Evolutionary conservation across 2,797 vertebrate species (phyloP), one percentile per base, ranked within the genome.

Genomic region (Myoxocephalus aenaeus): DNA sequence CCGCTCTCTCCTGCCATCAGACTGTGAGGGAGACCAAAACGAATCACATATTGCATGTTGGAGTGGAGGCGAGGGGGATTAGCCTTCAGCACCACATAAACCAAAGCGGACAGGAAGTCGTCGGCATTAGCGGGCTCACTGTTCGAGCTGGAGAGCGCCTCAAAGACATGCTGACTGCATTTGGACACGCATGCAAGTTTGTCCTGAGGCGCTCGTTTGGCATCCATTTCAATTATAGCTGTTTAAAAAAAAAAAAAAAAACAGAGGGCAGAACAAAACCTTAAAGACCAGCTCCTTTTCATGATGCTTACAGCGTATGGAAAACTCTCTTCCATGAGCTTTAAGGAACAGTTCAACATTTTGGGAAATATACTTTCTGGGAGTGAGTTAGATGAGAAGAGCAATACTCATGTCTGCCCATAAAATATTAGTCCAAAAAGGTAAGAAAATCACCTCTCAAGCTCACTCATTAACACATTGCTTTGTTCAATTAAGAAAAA

Each of bases 181-280:
- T 93, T 95, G 66, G 90, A 92, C 67, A 96, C 89, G 18, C 95
- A 96, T 0, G 90, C 66, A 5, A 96, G 92, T 82, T 96, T 96
- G 87, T 96, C 96, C 86, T 96, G 96, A 5, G 96, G 96, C 0
- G 95, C 94, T 66, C 96, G 92, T 86, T 95, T 96, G 54, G 96
- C 95, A 67, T 96, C 96, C 95, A 96, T 95, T 89, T 96, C 95
- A 36, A 96, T 94, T 58, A 96, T 94, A 29, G 95, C 96, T 96
- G 70, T 80, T 11, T 34, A 1, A 34, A 34, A 42, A 40, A 14
- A 18, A 65, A 40, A 38, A 48, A 10, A 44, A 40, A 75, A 11
- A 66, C 3, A 76, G 4, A 72, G 0, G 25, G 25, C 7, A 74
- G 11, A 46, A 70, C 2, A 71, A 40, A 61, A 69, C 20, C 17